These are phyloP conservation scores for Nymphalis urticae DNA, from an alignment of 2,888 invertebrate genomes.

Conservation along the genomic window DNA sequence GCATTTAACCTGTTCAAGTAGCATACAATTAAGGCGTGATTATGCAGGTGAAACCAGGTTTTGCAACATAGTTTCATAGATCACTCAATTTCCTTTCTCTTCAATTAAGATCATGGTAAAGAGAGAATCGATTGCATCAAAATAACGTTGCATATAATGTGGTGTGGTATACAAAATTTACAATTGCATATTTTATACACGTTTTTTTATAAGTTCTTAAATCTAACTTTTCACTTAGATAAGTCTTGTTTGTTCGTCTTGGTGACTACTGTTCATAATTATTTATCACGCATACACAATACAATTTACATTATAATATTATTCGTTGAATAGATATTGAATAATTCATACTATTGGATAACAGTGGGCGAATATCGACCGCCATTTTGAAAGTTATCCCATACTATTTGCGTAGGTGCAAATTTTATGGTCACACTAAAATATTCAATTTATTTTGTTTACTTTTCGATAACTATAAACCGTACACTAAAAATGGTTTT, in stretches of 20 bases:
- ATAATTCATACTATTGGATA: slow-evolving; percentile 42
- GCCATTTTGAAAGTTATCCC: slow-evolving; percentile 69
- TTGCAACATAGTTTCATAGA: slow-evolving; percentile 32
- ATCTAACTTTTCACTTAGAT: not conserved
- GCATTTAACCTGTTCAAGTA: slow-evolving; percentile 30
- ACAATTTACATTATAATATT: slow-evolving; percentile 32
- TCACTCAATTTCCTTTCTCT: slow-evolving; percentile 39
- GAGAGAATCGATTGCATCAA: not conserved
- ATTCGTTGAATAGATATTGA: slow-evolving; percentile 38
- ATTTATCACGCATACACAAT: slow-evolving; percentile 25
- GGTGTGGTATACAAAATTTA: not conserved
- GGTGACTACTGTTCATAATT: slow-evolving; percentile 21
- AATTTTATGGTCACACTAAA: slow-evolving; percentile 39
- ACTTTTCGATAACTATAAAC: slow-evolving; percentile 25
- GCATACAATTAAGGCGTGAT: slow-evolving; percentile 32
- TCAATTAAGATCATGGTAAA: slow-evolving; percentile 29
- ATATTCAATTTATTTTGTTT: slow-evolving; percentile 50
- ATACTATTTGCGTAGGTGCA: slow-evolving; percentile 64
- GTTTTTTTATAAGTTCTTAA: too few species aligned
- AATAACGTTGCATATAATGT: not conserved
- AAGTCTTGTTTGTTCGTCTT: slow-evolving; percentile 11
- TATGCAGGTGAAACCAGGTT: slow-evolving; percentile 34
- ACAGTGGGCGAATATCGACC: slow-evolving; percentile 67
- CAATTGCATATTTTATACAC: not conserved
- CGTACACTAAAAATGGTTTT: slow-evolving; percentile 4